phyloP scores from a whole-genome alignment of 2,888 invertebrate genomes.

The Ormyrus thymus region DNA sequence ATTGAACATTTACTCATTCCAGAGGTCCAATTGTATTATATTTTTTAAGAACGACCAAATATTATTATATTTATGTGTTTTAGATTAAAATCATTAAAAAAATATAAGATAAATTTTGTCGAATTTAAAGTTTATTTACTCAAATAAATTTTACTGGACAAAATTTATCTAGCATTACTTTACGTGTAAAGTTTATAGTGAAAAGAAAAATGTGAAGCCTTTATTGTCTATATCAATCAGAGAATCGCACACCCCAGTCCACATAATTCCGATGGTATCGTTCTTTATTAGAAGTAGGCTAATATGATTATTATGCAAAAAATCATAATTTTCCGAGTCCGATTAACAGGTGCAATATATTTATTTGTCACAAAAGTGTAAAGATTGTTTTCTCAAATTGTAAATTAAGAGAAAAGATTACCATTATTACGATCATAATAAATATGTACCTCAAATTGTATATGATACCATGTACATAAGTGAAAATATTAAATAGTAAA shows the following conservation, averaged over 20 bases:
- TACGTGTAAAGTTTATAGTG: slow-evolving; percentile 14
- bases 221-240: slow-evolving; percentile 46
- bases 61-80: slow-evolving; percentile 31
- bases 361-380: slow-evolving; percentile 30
- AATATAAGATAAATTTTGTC: slow-evolving; percentile 4
- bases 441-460: slow-evolving; percentile 64
- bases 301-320: slow-evolving; percentile 29
- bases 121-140: slow-evolving; percentile 12
- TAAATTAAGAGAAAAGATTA: slow-evolving; percentile 49
- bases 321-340: slow-evolving; percentile 39
- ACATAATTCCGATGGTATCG: slow-evolving; percentile 43
- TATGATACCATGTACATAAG: slow-evolving; percentile 66
- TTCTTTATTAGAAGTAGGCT: slow-evolving; percentile 38
- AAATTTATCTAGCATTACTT: slow-evolving; percentile 12
- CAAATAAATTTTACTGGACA: slow-evolving; percentile 8
- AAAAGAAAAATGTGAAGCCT: background rate
- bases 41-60: slow-evolving; percentile 57
- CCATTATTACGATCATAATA: slow-evolving; percentile 41
- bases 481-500: slow-evolving; percentile 56
- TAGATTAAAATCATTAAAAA: slow-evolving; percentile 8
- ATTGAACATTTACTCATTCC: slow-evolving; percentile 50
- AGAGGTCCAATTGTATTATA: slow-evolving; percentile 57
- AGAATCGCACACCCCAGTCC: slow-evolving; percentile 56
- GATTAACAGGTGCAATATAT: slow-evolving; percentile 42
- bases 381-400: slow-evolving; percentile 40